These are phyloP conservation scores for Halesus radiatus DNA, from an alignment of 1,140 invertebrate genomes.

Conservation along the genomic window DNA sequence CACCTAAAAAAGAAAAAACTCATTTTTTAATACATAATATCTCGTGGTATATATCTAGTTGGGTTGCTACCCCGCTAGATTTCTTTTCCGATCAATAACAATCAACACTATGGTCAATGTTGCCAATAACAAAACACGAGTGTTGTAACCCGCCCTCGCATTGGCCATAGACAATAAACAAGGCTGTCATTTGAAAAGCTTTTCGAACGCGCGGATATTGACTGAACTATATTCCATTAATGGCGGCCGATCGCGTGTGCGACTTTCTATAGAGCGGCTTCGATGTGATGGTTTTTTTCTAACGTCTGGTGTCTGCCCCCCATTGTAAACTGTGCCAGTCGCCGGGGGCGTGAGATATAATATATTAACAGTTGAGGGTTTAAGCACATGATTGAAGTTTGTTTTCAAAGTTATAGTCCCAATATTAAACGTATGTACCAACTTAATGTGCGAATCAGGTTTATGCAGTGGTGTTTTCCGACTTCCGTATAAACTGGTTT, in stretches of 20 bases:
- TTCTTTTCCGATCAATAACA: not conserved
- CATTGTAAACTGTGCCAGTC: conserved; percentile 18
- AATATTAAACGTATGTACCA: too few relatives aligned
- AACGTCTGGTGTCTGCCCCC: conserved; percentile 25
- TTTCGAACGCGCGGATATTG: conserved; percentile 3
- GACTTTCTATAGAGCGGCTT: conserved; percentile 24
- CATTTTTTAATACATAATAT: too few relatives aligned
- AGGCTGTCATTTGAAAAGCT: conserved; percentile 23
- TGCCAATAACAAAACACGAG: not conserved
- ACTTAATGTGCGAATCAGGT: too few relatives aligned
- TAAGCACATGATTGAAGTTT: too few relatives aligned
- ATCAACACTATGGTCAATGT: not conserved
- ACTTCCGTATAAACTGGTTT: too few relatives aligned
- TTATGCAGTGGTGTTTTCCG: too few relatives aligned
- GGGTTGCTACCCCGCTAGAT: too few relatives aligned
- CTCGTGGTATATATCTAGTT: too few relatives aligned
- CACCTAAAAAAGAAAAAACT: too few relatives aligned
- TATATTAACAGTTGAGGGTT: too few relatives aligned
- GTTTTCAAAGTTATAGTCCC: too few relatives aligned
- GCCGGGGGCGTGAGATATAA: not conserved
- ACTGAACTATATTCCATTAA: conserved; percentile 18
- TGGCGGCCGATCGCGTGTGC: conserved; percentile 8
- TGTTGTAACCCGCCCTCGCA: not conserved
- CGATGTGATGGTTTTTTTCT: conserved; percentile 1
- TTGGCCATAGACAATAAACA: not conserved